Conservation (phyloP, 2,113 vertebrate species). For the Boulengerochromis microlepis region DNA sequence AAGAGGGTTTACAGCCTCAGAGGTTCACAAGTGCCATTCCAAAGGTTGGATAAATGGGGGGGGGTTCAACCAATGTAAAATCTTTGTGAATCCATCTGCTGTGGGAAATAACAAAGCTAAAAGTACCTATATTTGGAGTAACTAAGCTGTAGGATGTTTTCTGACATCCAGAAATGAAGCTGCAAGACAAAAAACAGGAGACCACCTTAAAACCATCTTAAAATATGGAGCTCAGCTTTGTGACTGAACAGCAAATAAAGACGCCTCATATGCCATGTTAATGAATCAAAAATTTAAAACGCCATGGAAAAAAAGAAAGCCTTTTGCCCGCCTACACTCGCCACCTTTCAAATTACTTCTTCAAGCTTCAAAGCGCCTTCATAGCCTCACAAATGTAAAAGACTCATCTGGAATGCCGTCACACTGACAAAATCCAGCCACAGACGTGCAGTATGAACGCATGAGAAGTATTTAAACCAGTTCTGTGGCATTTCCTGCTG, state of each 20-base stretch:
- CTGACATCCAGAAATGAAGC: not conserved
- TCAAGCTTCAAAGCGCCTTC: not conserved
- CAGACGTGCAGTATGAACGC: not conserved
- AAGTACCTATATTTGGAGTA: not conserved
- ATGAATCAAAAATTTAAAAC: not conserved
- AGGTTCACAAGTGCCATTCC: not conserved
- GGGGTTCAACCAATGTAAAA: not conserved
- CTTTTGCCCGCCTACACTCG: fast-evolving
- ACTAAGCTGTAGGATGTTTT: not conserved
- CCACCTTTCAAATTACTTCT: not conserved
- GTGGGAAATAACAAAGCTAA: not conserved
- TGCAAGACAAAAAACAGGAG: not conserved
- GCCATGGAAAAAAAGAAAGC: not conserved
- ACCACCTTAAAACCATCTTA: not conserved
- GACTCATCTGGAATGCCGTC: not conserved
- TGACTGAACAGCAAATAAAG: not conserved
- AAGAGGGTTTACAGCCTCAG: not conserved
- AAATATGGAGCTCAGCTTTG: not conserved
- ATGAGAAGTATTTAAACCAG: not conserved
- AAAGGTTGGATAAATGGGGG: not conserved
- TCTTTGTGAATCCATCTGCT: not conserved
- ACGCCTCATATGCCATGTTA: not conserved
- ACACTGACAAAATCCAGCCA: not conserved
- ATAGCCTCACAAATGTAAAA: not conserved
- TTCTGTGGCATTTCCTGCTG: not conserved